A percentile compares a stretch with the other conserved stretches of the same genome.
Evolutionary conservation across 2,113 vertebrate species (phyloP).

Genomic region (Danionella cerebrum): DNA sequence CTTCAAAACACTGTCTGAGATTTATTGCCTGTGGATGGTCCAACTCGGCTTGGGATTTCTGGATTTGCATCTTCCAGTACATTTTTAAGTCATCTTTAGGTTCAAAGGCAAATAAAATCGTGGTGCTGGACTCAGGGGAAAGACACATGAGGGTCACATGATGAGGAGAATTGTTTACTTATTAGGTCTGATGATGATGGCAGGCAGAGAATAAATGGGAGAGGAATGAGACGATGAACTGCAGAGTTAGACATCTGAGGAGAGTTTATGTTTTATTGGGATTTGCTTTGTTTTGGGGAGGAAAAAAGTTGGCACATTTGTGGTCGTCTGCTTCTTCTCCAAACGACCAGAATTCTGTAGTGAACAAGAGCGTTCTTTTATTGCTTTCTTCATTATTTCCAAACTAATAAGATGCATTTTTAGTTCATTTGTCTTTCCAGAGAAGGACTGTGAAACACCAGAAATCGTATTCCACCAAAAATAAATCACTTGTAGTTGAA

Average conservation of each 20-base stretch:
- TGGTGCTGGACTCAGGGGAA: neutral
- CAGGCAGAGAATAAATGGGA: neutral
- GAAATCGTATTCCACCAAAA: too few species aligned
- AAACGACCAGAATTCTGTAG: neutral
- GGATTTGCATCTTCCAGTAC: neutral
- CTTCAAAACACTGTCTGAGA: constrained; percentile 2
- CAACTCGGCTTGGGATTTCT: neutral
- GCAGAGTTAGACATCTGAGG: neutral
- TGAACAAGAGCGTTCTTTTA: neutral
- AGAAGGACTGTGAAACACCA: too few species aligned
- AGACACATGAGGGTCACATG: neutral
- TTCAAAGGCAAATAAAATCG: neutral
- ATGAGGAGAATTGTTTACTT: neutral
- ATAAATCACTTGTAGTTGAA: too few species aligned
- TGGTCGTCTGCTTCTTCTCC: neutral
- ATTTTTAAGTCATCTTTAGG: constrained; percentile 12
- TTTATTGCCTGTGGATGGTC: constrained; percentile 8
- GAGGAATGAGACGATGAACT: neutral
- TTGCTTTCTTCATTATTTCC: neutral
- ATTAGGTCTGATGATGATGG: neutral
- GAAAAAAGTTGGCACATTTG: neutral
- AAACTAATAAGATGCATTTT: too few species aligned
- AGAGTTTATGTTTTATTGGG: neutral
- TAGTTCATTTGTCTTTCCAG: too few species aligned
- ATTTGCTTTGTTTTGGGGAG: neutral